Percentiles rank a stretch among this genome's conserved stretches.
Conservation (phyloP, 2,113 vertebrate genomes). For the Harpagus bidentatus region DNA sequence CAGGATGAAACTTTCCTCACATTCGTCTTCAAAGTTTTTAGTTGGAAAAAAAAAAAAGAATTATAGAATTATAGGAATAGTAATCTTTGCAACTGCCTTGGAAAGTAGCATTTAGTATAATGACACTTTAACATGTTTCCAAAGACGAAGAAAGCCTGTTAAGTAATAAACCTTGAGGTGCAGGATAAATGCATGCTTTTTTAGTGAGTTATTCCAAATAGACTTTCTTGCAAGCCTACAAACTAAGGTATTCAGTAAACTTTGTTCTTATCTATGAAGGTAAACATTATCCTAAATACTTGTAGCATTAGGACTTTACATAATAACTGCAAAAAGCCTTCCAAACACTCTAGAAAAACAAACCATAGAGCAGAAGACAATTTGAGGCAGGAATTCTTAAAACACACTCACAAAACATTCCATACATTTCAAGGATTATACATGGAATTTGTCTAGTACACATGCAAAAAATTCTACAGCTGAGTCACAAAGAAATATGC, state of each 20-base stretch:
- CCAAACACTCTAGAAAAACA: neutral
- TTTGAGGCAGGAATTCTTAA: neutral
- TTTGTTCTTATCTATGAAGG: neutral
- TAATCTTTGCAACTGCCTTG: neutral
- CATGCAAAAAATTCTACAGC: neutral
- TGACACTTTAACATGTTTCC: neutral
- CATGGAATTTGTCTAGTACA: neutral
- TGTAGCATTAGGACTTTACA: neutral
- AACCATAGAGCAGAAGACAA: neutral
- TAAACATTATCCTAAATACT: neutral
- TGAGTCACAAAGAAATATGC: neutral
- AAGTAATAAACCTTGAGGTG: neutral
- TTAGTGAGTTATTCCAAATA: neutral
- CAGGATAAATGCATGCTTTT: neutral
- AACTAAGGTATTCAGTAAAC: neutral
- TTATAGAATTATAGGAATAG: neutral
- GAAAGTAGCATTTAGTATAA: neutral
- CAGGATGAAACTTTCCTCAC: neutral
- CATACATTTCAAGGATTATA: constrained; percentile 5
- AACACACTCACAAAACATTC: neutral
- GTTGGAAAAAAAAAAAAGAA: neutral
- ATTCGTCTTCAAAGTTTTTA: neutral
- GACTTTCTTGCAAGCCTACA: neutral
- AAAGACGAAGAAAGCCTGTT: neutral
- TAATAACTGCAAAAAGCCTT: neutral